phyloP scores from a whole-genome alignment of 2,113 vertebrate species.

The Probosciger aterrimus region DNA sequence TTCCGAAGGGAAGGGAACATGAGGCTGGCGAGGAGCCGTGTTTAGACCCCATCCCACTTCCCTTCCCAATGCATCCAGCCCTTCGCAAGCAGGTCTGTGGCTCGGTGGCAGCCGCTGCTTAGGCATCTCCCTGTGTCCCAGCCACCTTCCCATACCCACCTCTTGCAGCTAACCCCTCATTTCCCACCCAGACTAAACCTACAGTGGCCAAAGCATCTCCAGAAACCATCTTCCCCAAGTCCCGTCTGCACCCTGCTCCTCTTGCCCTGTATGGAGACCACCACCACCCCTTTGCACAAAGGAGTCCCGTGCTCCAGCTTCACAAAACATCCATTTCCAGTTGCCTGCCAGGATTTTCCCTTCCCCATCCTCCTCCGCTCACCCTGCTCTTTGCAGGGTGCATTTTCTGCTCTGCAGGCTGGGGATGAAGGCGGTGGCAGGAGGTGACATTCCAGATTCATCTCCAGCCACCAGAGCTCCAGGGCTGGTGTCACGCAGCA shows the following conservation, averaged over 20 bases:
- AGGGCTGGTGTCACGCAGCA: neutral
- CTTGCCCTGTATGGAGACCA: accelerated
- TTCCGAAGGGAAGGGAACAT: accelerated
- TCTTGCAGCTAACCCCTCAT: accelerated
- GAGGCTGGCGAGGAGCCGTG: accelerated
- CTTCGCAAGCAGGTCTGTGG: neutral
- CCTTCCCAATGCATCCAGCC: accelerated
- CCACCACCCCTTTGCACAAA: neutral
- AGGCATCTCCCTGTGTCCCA: accelerated
- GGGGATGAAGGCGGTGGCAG: neutral
- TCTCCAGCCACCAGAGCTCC: neutral
- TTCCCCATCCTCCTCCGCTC: neutral
- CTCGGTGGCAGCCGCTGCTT: neutral
- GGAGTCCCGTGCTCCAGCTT: neutral
- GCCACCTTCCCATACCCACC: accelerated
- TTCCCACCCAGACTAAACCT: neutral
- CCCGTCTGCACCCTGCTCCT: neutral
- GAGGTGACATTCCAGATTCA: neutral
- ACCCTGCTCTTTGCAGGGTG: neutral
- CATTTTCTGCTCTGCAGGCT: neutral
- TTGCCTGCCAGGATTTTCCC: neutral
- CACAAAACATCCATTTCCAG: accelerated
- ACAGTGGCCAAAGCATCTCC: accelerated
- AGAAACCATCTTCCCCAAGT: neutral
- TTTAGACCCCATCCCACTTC: accelerated